Percentiles rank a stretch among this genome's conserved stretches.
These are phyloP conservation scores for Crenuchus spilurus DNA, from an alignment of 2,797 vertebrate species.

Conservation along the genomic window DNA sequence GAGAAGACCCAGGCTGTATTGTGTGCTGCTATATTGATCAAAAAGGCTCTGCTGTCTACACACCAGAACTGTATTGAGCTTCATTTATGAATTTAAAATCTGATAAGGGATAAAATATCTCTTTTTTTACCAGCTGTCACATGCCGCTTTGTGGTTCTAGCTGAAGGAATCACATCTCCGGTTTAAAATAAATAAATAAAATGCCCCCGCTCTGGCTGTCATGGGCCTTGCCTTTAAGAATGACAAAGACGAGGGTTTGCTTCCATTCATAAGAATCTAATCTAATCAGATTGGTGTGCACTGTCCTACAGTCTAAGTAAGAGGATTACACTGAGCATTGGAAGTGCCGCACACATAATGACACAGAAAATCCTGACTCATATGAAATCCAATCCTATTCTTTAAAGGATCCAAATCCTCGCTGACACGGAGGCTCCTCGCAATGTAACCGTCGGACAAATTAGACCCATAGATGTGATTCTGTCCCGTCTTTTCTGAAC, in stretches of 20 bases:
- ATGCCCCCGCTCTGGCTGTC: not conserved
- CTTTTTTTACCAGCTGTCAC: not conserved
- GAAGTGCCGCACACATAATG: constrained; percentile 24
- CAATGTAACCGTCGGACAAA: not conserved
- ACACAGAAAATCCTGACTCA: constrained; percentile 23
- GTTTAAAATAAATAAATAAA: constrained; percentile 11
- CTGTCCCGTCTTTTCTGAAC: not conserved
- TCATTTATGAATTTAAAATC: not conserved
- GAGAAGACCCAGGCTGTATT: too few relatives aligned
- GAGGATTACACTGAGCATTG: constrained; percentile 25
- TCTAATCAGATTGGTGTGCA: constrained; percentile 26
- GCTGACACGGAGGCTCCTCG: constrained; percentile 13
- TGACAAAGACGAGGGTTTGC: constrained; percentile 17
- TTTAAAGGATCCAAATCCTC: constrained; percentile 16
- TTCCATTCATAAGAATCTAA: constrained; percentile 27
- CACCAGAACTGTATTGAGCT: not conserved
- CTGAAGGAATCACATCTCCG: not conserved
- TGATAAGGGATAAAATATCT: not conserved
- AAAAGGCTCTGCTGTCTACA: not conserved
- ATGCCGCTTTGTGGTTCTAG: not conserved
- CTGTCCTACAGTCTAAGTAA: constrained; percentile 23
- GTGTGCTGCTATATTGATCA: not conserved
- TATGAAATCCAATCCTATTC: constrained; percentile 28
- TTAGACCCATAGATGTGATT: constrained; percentile 8
- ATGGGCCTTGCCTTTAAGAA: constrained; percentile 5